phyloP scores from a whole-genome alignment of 2,888 invertebrate genomes.

The Ceraclea dissimilis region DNA sequence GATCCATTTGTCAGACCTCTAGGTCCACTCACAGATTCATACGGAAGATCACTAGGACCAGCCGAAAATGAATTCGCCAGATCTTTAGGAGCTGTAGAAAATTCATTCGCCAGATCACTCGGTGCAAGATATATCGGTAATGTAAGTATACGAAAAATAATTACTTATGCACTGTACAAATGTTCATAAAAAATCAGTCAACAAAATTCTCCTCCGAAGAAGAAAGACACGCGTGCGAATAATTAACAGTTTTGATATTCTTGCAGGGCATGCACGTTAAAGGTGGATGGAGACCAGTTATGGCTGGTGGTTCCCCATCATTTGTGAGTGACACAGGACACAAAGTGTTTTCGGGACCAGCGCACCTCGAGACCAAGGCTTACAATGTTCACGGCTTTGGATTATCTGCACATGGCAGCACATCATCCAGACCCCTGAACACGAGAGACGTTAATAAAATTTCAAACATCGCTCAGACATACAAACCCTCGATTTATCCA shows the following conservation, averaged over 20 bases:
- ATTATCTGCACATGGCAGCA: slow-evolving; percentile 35
- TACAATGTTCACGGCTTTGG: slow-evolving; percentile 35
- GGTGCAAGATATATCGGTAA: background rate
- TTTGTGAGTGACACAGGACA: slow-evolving; percentile 30
- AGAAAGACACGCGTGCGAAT: too few relatives aligned
- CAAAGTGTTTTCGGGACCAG: slow-evolving; percentile 16
- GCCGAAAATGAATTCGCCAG: background rate
- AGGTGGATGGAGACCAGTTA: slow-evolving; percentile 56
- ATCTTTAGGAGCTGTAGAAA: background rate
- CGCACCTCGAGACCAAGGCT: slow-evolving; percentile 18
- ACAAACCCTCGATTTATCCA: slow-evolving; percentile 40
- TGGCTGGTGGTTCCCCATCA: slow-evolving; percentile 37
- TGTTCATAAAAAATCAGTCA: too few relatives aligned
- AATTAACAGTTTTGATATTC: too few relatives aligned
- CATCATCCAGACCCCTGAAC: slow-evolving; percentile 39
- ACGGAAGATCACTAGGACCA: background rate
- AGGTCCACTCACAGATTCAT: background rate
- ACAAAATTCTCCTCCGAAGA: too few relatives aligned
- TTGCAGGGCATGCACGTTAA: slow-evolving; percentile 44
- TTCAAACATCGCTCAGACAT: slow-evolving; percentile 44
- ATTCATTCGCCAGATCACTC: background rate
- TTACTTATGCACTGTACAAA: too few relatives aligned
- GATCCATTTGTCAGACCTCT: background rate
- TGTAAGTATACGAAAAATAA: background rate
- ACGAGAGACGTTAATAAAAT: slow-evolving; percentile 39